Evolutionary conservation across 1,140 invertebrate genomes (phyloP).

Genomic region (Drosophila subpulchrella): DNA sequence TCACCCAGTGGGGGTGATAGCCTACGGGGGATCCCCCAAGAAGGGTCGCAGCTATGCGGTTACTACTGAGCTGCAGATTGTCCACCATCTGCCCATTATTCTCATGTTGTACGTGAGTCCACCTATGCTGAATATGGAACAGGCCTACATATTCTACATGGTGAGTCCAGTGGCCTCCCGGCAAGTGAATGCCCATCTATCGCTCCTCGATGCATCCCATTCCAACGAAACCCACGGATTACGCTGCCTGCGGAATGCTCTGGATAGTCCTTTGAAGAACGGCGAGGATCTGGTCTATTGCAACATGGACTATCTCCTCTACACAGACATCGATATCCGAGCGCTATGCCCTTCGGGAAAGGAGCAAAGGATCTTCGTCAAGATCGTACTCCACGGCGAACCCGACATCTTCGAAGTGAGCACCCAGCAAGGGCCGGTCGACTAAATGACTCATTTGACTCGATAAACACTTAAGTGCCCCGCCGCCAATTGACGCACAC

Average conservation of each 20-base stretch:
- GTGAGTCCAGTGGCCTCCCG: conserved; percentile 4
- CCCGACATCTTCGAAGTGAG: conserved; percentile 30
- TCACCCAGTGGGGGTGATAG: conserved; percentile 1
- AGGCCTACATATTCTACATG: conserved; percentile 2
- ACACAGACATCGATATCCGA: conserved; percentile 33
- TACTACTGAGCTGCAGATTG: conserved; percentile 1
- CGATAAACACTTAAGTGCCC: conserved; percentile 50
- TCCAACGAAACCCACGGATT: not conserved
- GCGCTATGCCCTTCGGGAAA: conserved; percentile 9
- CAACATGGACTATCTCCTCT: conserved; percentile 45
- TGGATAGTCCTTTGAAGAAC: not conserved
- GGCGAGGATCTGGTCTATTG: not conserved
- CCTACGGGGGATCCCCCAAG: not conserved
- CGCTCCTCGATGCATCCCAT: not conserved
- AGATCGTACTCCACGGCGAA: conserved; percentile 33
- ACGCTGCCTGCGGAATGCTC: not conserved
- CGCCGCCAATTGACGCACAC: conserved; percentile 63
- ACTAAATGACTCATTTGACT: conserved; percentile 40
- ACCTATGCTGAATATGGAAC: not conserved
- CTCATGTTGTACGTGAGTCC: conserved; percentile 6
- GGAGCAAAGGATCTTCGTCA: conserved; percentile 21
- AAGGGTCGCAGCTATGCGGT: not conserved
- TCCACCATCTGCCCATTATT: conserved; percentile 6
- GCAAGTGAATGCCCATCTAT: not conserved
- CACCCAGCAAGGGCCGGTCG: not conserved